Conservation (phyloP, 2,113 vertebrate species). For the Cyanoramphus novaezelandiae region DNA sequence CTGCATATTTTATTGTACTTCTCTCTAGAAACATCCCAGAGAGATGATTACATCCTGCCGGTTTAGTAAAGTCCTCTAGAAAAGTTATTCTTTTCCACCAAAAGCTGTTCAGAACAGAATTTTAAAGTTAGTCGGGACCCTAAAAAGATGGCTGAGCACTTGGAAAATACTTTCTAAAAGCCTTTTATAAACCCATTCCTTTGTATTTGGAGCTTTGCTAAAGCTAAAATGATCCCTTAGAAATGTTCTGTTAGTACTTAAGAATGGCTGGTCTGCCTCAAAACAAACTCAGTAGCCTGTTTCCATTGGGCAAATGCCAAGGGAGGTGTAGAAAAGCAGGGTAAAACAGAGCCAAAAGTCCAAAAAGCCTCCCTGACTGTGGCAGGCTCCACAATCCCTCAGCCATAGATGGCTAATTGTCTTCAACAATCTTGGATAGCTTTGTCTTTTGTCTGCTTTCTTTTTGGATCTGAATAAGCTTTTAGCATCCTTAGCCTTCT, state of each 20-base stretch:
- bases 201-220: background rate
- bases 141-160: background rate
- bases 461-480: background rate
- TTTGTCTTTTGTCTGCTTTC: background rate
- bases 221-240: background rate
- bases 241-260: background rate
- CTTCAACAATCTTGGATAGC: background rate
- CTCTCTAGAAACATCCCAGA: background rate
- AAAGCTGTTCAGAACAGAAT: background rate
- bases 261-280: background rate
- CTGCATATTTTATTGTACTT: background rate
- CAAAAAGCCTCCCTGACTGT: background rate
- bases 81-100: background rate
- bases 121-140: background rate
- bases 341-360: rapidly evolving
- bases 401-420: background rate
- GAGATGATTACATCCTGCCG: background rate
- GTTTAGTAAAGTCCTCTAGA: background rate
- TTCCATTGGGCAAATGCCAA: background rate
- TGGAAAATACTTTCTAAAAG: background rate
- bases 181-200: background rate
- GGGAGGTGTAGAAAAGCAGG: background rate
- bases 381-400: background rate
- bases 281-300: background rate
- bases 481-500: background rate